These are phyloP conservation scores for Axea sp. DNA, from an alignment of 2,888 invertebrate species.

Conservation along the genomic window DNA sequence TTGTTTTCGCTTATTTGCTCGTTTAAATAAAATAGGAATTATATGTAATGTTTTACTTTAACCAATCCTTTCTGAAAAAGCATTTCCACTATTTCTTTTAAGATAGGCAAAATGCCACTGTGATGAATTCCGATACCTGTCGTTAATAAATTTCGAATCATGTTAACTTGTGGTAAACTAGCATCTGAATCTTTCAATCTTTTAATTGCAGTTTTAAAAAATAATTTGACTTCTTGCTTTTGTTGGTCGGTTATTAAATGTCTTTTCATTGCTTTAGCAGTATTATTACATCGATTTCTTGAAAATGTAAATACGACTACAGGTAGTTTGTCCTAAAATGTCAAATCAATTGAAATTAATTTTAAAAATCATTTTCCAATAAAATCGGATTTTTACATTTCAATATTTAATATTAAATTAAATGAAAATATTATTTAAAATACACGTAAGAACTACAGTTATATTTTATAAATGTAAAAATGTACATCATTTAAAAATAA, in stretches of 20 bases:
- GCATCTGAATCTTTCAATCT: slow-evolving; percentile 91
- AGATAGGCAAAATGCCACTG: slow-evolving; percentile 97
- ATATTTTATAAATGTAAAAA: too few relatives aligned
- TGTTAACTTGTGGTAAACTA: slow-evolving; percentile 90
- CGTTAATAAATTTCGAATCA: slow-evolving; percentile 85
- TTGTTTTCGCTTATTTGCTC: too few relatives aligned
- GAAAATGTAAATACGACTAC: slow-evolving; percentile 97
- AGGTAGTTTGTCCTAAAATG: slow-evolving; percentile 86
- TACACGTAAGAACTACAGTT: background rate
- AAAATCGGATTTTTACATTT: too few relatives aligned
- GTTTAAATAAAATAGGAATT: too few relatives aligned
- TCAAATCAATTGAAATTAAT: too few relatives aligned
- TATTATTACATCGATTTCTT: slow-evolving; percentile 88
- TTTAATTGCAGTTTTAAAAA: slow-evolving; percentile 91
- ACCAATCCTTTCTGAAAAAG: slow-evolving; percentile 96
- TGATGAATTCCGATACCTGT: slow-evolving; percentile 98
- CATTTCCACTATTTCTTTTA: slow-evolving; percentile 99
- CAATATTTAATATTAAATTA: too few relatives aligned
- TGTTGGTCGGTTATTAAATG: slow-evolving; percentile 89
- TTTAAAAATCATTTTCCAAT: too few relatives aligned
- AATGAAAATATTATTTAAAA: background rate
- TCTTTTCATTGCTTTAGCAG: slow-evolving; percentile 80
- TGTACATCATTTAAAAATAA: too few relatives aligned
- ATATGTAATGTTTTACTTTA: too few relatives aligned
- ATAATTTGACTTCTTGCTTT: slow-evolving; percentile 90